A percentile compares a stretch with the other conserved stretches of the same genome.
Evolutionary conservation across 2,888 invertebrate species (phyloP).

Genomic region (Tachina fera): DNA sequence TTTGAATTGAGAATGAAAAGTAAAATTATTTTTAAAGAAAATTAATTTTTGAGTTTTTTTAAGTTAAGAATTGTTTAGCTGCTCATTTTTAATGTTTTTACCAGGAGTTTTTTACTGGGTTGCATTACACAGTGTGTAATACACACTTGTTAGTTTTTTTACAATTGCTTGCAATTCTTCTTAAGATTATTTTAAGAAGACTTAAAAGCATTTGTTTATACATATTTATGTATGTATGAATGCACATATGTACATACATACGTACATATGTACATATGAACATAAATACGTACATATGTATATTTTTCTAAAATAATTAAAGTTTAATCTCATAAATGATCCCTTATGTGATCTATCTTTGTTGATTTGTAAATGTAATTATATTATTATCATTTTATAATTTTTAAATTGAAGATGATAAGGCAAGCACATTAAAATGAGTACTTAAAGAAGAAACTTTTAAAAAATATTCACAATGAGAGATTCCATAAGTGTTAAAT

Average conservation of each 20-base stretch:
- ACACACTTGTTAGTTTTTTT: neutral
- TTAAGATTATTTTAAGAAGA: neutral
- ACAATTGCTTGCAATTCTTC: neutral
- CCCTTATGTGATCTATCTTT: constrained; percentile 58
- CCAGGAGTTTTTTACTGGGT: neutral
- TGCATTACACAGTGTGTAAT: neutral
- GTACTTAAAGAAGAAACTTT: constrained; percentile 7
- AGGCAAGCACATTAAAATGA: constrained; percentile 34
- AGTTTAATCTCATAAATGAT: constrained; percentile 57
- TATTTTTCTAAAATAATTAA: constrained; percentile 32
- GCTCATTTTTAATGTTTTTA: neutral
- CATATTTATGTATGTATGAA: too few species aligned
- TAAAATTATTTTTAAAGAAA: neutral
- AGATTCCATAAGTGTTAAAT: neutral
- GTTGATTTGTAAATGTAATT: constrained; percentile 36
- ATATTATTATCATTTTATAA: constrained; percentile 29
- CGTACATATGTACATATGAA: neutral
- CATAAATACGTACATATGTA: neutral
- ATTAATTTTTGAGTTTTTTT: neutral
- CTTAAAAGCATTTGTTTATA: neutral
- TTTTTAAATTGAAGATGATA: constrained; percentile 45
- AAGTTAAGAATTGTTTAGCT: neutral
- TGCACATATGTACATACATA: too few species aligned
- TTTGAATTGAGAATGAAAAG: constrained; percentile 7
- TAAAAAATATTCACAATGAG: neutral